Evolutionary conservation across 1,140 invertebrate genomes (phyloP), one percentile per base, ranked within the genome.

Genomic region (Nasonia giraulti): DNA sequence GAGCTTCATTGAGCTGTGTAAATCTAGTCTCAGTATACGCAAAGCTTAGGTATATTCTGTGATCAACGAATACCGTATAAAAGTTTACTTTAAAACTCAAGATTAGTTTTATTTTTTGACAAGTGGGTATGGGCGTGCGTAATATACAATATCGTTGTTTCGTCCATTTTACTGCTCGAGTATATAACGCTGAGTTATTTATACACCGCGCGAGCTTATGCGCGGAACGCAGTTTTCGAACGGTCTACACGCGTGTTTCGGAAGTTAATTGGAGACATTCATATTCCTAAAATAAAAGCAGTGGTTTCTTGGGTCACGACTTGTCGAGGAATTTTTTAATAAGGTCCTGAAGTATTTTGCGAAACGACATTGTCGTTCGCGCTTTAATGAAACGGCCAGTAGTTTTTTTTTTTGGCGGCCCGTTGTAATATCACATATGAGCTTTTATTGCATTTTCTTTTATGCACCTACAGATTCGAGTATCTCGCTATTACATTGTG

Each of bases 261-360:
- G 20, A 62, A 62, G 20, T 0, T 20, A n/a, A n/a, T n/a, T n/a
- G n/a, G n/a, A 5, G 11, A 55, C 17, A 55, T 44, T 44, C 40
- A 2, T 44, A 44, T 44, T 44, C 1, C 40, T 5, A 44, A 44
- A 10, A 44, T 7, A 44, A 44, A 44, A 44, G 40, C 40, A 44
- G 40, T 44, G 40, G 8, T 0, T 10, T 44, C 10, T 44, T 0
- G 8, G 40, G 40, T 44, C 40, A 44, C 7, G 40, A 11, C 40
- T 78, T 55, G 47, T 62, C 76, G 37, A 76, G 71, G 71, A 82
- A 82, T 73, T 75, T 76, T 82, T 82, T 75, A 62, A 82, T 40
- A 62, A 33, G 14, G 20, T 37, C 27, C 27, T 55, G 27, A n/a
- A 74, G 40, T 6, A 77, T 77, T 83, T 69, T 20, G 50, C 74